These are phyloP conservation scores for Gymnocephalus cernua DNA, from an alignment of 2,113 vertebrate species.

Conservation along the genomic window DNA sequence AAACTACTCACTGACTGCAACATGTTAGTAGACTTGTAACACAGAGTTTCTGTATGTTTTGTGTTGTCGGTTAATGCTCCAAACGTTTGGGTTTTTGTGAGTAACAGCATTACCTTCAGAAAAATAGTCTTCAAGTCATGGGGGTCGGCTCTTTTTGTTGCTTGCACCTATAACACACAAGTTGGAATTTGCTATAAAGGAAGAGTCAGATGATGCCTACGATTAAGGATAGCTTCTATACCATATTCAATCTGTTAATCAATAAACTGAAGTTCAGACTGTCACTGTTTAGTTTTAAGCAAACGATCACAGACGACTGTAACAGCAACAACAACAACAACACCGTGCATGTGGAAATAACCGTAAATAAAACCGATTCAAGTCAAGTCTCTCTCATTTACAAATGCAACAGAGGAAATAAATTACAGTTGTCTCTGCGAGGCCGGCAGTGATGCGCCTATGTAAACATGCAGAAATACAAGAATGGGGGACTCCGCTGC, in stretches of 20 bases:
- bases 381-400: conserved; percentile 9
- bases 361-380: neutral
- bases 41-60: conserved; percentile 1
- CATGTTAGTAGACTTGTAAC: neutral
- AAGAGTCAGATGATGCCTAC: conserved; percentile 1
- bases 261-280: conserved; percentile 39
- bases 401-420: conserved; percentile 55
- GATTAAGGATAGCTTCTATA: neutral
- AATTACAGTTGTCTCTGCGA: conserved; percentile 56
- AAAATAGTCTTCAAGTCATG: conserved; percentile 91
- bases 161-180: conserved; percentile 87
- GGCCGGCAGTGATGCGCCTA: conserved; percentile 64
- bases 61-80: neutral
- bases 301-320: conserved; percentile 25
- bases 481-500: conserved; percentile 26
- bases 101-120: conserved; percentile 88
- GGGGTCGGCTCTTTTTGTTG: conserved; percentile 92
- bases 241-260: neutral
- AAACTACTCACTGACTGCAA: conserved; percentile 9
- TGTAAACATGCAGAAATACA: conserved; percentile 55
- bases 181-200: neutral
- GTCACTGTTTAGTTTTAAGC: conserved; percentile 32
- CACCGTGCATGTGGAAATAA: conserved; percentile 15
- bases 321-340: neutral
- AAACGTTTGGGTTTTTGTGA: neutral